Evolutionary conservation across 2,888 invertebrate species (phyloP).

Genomic region (Limnephilus auricula): DNA sequence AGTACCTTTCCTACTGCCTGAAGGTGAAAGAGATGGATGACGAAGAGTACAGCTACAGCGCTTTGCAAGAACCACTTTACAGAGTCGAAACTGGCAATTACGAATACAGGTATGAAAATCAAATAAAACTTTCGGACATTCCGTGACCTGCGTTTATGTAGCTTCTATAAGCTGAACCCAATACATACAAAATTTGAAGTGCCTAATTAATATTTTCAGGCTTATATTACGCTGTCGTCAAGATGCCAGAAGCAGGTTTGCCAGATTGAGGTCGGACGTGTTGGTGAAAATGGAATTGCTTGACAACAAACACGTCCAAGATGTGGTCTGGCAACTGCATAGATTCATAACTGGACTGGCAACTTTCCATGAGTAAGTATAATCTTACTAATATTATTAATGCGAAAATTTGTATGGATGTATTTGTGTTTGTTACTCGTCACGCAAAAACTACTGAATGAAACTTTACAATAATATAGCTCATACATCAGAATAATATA

Average conservation of each 20-base stretch:
- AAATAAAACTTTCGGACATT: neutral
- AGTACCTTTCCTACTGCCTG: conserved; percentile 98
- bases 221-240: conserved; percentile 96
- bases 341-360: conserved; percentile 91
- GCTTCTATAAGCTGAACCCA: neutral
- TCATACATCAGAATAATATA: too few relatives aligned
- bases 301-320: conserved; percentile 98
- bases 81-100: conserved; percentile 99
- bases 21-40: conserved; percentile 99
- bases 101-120: conserved; percentile 88
- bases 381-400: conserved; percentile 58
- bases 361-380: conserved; percentile 76
- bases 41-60: conserved; percentile 96
- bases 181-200: neutral
- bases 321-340: conserved; percentile 91
- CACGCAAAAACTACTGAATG: too few relatives aligned
- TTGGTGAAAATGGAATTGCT: conserved; percentile 97
- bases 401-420: too few relatives aligned
- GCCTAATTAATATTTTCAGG: conserved; percentile 72
- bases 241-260: conserved; percentile 92
- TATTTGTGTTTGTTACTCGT: too few relatives aligned
- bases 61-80: conserved; percentile 96
- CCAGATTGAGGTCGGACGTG: conserved; percentile 91
- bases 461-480: too few relatives aligned
- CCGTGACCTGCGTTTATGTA: neutral